Evolutionary conservation across 2,797 vertebrate species (phyloP).

Genomic region (Paramormyrops hopkinsi): DNA sequence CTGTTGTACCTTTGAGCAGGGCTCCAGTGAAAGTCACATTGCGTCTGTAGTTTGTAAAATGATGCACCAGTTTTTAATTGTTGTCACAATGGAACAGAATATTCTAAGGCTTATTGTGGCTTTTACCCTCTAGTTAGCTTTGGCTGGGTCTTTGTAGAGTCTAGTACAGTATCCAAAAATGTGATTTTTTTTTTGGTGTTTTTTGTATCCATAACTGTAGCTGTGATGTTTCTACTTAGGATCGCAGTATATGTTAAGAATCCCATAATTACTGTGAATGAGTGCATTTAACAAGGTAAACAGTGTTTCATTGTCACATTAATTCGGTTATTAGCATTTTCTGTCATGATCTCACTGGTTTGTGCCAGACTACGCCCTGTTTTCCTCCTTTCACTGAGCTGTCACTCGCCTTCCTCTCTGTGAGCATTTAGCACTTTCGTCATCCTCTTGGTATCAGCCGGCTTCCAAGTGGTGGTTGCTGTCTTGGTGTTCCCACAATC

Average conservation of each 20-base stretch:
- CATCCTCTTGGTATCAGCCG: neutral
- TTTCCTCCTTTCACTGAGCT: neutral
- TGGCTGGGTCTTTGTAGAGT: neutral
- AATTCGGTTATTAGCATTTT: neutral
- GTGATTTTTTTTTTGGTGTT: neutral
- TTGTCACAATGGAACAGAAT: neutral
- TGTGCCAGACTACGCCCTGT: neutral
- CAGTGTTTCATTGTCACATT: neutral
- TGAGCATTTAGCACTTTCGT: neutral
- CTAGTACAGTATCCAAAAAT: neutral
- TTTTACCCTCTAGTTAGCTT: neutral
- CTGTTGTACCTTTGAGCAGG: neutral
- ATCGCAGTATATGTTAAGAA: neutral
- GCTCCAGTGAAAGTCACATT: neutral
- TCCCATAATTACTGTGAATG: neutral
- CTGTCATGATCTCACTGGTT: neutral
- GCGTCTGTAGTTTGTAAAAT: neutral
- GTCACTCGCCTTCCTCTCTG: neutral
- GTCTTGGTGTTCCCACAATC: neutral
- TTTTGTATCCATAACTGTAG: neutral
- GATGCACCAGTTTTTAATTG: neutral
- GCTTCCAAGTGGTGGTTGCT: neutral
- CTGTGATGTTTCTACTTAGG: neutral
- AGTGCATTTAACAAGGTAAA: neutral
- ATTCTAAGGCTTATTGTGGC: neutral